Base-by-base conservation (phyloP, 2,888 invertebrate species). In the Leucozona laternaria region DNA sequence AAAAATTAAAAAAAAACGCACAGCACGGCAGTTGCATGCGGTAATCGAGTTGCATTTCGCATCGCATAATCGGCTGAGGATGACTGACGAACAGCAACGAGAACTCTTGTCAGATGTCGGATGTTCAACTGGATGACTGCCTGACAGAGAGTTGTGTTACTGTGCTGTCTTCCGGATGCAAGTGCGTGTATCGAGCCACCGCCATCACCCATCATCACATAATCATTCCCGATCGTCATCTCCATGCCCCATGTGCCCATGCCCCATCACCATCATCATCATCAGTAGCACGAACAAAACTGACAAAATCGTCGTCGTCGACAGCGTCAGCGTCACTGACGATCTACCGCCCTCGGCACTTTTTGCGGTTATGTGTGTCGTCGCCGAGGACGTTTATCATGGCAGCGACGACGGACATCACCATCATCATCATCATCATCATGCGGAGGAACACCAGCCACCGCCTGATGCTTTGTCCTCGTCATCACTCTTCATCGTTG, bases 31-130 rank as follows among this genome's bases (percentile, higher is more conserved):
- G 40, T 64, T 64, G 71, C 48, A 84, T 64, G 64, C 40, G 66
- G 66, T 45, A 66, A 48, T 66, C 66, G 40, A 75, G 48, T 58
- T 37, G 66, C 66, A 64, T 43, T 55, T 64, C 64, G 45, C 71
- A 71, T 68, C 72, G 68, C 58, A 77, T 58, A 83, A 73, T 62
- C 55, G 68, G 50, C 48, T 37, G 76, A 62, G 53, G 82, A 73
- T 50, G 79, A 75, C 57, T 50, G 79, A 75, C 57, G 64, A 53
- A 48, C 68, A 53, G 62, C 75, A 75, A 76, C 66, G 76, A 66
- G 72, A 84, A 79, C 76, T 68, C 68, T 77, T 84, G 76, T 84
- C 84, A 84, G 76, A 62, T 80, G 84, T 76, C 80, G 79, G 84
- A 84, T 84, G 71, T 80, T 79, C 70, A 75, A 76, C 76, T 79